These are phyloP conservation scores for Crotophaga sulcirostris DNA, from an alignment of 2,113 vertebrate species.

Conservation along the genomic window DNA sequence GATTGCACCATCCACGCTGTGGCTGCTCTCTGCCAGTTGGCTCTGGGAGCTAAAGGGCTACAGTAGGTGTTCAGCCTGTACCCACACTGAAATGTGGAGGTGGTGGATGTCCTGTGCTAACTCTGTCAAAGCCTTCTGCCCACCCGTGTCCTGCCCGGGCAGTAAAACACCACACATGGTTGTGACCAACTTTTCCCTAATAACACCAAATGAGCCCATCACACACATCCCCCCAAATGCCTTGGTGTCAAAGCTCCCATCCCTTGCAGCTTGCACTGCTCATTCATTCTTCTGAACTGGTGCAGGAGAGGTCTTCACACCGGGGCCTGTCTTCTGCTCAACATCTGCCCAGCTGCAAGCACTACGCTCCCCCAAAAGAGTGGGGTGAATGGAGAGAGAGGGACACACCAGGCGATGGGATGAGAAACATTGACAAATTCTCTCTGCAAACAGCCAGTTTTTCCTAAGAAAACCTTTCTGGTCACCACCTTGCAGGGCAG, in stretches of 20 bases:
- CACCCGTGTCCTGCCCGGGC: neutral
- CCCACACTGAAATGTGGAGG: neutral
- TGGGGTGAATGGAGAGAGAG: neutral
- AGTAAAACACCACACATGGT: rapidly evolving
- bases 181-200: neutral
- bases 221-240: neutral
- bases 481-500: neutral
- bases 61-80: neutral
- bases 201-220: rapidly evolving
- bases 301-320: neutral
- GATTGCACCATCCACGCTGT: rapidly evolving
- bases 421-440: neutral
- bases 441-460: neutral
- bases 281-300: neutral
- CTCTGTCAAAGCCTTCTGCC: neutral
- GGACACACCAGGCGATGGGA: neutral
- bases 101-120: neutral
- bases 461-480: neutral
- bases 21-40: neutral
- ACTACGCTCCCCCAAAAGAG: neutral
- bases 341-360: neutral
- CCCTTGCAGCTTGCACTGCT: neutral
- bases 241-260: neutral
- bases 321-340: neutral
- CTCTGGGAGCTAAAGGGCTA: rapidly evolving